Evolutionary conservation across 2,113 vertebrate species (phyloP), one percentile per base, ranked within the genome.

Genomic region (Oreochromis tanganicae): DNA sequence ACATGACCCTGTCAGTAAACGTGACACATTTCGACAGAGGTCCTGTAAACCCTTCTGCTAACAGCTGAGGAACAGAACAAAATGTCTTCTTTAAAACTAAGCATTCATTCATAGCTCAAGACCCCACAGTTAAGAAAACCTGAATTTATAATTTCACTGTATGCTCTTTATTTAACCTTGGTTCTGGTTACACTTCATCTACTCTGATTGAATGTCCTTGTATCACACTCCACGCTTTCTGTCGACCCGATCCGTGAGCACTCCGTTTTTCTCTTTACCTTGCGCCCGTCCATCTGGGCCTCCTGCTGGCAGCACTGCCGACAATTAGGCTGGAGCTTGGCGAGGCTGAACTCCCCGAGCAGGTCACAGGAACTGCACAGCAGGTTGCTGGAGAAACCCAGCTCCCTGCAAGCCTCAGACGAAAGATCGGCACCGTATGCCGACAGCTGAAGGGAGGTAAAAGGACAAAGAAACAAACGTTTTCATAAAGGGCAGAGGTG

Each of bases 311-410:
- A 99, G 95, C 99, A 99, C 7, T 97, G 96, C 83, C 96, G 95
- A 95, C 99, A 99, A 88, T 97, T 95, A 0, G 97, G 97, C 85
- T 98, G 97, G 83, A 99, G 85, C 85, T 96, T 96, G 55, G 95
- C 96, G 83, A 99, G 97, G 88, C 66, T 97, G 96, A 99, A 99
- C 94, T 98, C 98, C 21, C 97, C 97, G 46, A 99, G 98, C 80
- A 99, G 96, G 89, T 97, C 98, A 94, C 99, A 99, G 85, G 98
- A 99, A 95, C 97, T 99, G 94, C 98, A 99, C 52, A 99, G 96
- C 93, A 99, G 96, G 94, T 99, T 99, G 96, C 98, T 99, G 93
- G 99, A 99, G 95, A 99, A 99, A 55, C 99, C 99, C 81, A 99
- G 89, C 52, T 99, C 98, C 89, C 98, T 97, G 96, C 99, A 99